phyloP scores from a whole-genome alignment of 2,888 invertebrate species.

The Stomorhina lunata region DNA sequence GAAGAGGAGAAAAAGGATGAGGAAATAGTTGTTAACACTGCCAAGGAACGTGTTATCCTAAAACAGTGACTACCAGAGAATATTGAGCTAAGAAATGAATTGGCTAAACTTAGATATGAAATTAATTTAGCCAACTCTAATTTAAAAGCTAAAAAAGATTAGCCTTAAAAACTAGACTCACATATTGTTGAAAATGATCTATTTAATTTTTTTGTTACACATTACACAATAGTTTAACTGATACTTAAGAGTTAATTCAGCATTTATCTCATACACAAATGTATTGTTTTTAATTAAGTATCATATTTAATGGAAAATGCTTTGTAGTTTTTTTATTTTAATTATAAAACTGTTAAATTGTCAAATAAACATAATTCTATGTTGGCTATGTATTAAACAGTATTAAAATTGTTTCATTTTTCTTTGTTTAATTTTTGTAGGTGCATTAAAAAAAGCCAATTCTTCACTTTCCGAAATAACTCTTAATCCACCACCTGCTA shows the following conservation, averaged over 20 bases:
- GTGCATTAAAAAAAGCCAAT: constrained; percentile 41
- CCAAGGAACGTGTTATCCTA: not conserved
- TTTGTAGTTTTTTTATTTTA: not conserved
- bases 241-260: not conserved
- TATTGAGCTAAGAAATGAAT: constrained; percentile 64
- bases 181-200: not conserved
- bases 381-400: constrained; percentile 12
- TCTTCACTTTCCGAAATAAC: not conserved
- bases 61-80: constrained; percentile 50
- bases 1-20: not conserved
- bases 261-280: not conserved
- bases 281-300: constrained; percentile 11
- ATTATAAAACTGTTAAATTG: constrained; percentile 4
- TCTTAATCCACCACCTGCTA: not conserved
- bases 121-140: constrained; percentile 55
- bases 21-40: not conserved
- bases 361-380: constrained; percentile 11
- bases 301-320: not conserved
- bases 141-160: constrained; percentile 18
- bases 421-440: constrained; percentile 47
- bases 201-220: not conserved
- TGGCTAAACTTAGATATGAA: constrained; percentile 70
- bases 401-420: not conserved
- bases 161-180: not conserved
- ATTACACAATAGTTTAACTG: not conserved